Base-by-base conservation (phyloP, 2,888 invertebrate species). In the Melinaea marsaeus region DNA sequence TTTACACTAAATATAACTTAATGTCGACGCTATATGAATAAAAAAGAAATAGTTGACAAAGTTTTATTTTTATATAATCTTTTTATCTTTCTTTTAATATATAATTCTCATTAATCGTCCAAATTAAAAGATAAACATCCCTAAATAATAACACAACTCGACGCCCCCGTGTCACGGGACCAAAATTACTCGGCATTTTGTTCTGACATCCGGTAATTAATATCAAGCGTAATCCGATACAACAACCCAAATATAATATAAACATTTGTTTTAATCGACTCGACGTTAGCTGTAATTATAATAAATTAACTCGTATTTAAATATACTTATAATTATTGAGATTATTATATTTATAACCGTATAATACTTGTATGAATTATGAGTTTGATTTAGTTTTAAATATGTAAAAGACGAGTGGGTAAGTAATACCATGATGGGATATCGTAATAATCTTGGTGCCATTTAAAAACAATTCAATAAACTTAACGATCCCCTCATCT, bases 201-300 rank as follows among this genome's bases (percentile, higher is more conserved):
- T 62, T 51, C 61, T 61, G 69, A 65, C 68, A 66, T 70, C 63
- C 66, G 68, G 69, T 68, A 68, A 69, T 70, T 71, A 71, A 69
- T 69, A 65, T 62, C 67, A 64, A 22, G 42, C 64, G 66, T 66
- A 71, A 71, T 67, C 64, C 66, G 64, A 65, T 63, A 22, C 22
- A 22, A 22, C 68, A 65, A 65, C 62, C 65, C 66, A 66, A 63
- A 67, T 71, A 71, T 70, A 65, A 66, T 62, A 45, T 63, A 59
- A 63, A 60, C 69, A 63, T 69, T 71, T 69, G 63, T 66, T 69
- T 61, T 69, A 71, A 72, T 72, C 64, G 67, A 70, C 62, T 70
- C 66, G 65, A 68, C 64, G 62, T 63, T 68, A 60, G 65, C 65
- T 61, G 58, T 70, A 62, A 66, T 67, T 65, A 69, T 63, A 62